A percentile compares a stretch with the other conserved stretches of the same genome.
Evolutionary conservation across 2,797 vertebrate species (phyloP).

Genomic region (Cephalopachus bancanus): DNA sequence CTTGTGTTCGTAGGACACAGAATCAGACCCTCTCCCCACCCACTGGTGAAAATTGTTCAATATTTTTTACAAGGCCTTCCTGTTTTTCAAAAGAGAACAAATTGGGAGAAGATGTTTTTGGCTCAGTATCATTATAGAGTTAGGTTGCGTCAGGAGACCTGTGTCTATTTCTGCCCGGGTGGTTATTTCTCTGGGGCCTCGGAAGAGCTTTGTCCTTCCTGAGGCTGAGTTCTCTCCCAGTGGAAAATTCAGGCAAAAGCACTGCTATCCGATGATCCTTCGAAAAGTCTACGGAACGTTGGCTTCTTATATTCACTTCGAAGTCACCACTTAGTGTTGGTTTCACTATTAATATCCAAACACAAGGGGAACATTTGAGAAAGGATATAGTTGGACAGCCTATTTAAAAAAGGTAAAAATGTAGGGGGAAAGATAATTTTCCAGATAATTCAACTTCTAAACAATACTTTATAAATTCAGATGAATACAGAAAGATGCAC

Average conservation of each 20-base stretch:
- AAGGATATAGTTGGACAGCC: neutral
- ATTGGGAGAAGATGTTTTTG: neutral
- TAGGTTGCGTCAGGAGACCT: conserved; percentile 10
- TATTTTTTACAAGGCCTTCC: conserved; percentile 50
- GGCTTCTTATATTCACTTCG: neutral
- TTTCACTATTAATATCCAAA: conserved; percentile 66
- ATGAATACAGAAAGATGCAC: neutral
- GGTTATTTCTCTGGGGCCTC: conserved; percentile 46
- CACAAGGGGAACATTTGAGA: neutral
- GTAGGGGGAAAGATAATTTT: conserved; percentile 36
- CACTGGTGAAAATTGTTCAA: neutral
- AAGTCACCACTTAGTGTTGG: neutral
- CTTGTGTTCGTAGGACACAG: neutral
- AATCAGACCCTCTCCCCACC: neutral
- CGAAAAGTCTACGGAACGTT: neutral
- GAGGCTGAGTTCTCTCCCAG: neutral
- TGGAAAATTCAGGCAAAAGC: neutral
- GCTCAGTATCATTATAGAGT: conserved; percentile 10
- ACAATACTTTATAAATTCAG: conserved; percentile 9
- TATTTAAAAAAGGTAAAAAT: conserved; percentile 50
- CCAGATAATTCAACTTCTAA: conserved; percentile 16
- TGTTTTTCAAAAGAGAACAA: conserved; percentile 51
- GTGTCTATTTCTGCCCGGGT: conserved; percentile 47
- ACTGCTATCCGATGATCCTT: neutral
- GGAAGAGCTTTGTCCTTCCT: neutral